Evolutionary conservation across 2,888 invertebrate species (phyloP).

Genomic region (Trissonchulus latispiculum): DNA sequence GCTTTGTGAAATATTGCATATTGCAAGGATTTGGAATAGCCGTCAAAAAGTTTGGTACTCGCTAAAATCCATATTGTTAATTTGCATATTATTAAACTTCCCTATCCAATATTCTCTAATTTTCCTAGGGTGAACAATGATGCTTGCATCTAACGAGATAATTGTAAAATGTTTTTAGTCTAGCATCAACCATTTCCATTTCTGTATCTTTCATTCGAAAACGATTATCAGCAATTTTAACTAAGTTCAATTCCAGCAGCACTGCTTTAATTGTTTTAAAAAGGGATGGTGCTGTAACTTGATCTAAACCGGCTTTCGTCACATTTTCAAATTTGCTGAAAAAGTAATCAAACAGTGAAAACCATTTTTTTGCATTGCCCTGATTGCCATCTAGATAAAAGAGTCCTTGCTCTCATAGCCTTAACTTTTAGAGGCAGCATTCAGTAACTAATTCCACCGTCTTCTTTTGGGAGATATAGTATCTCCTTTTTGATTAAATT

Average conservation of each 20-base stretch:
- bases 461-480: background rate
- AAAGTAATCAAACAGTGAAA: background rate
- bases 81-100: background rate
- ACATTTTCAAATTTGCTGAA: background rate
- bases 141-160: background rate
- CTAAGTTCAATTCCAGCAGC: background rate
- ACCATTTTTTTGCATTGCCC: background rate
- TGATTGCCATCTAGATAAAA: background rate
- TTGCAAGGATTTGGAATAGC: background rate
- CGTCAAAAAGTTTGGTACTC: background rate
- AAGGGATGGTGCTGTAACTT: background rate
- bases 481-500: slow-evolving; percentile 6
- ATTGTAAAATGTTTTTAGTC: background rate
- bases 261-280: background rate
- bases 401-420: background rate
- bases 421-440: background rate
- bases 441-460: background rate
- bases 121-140: background rate
- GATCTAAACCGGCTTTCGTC: background rate
- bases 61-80: background rate
- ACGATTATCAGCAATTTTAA: background rate
- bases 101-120: background rate
- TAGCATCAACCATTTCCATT: background rate
- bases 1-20: background rate
- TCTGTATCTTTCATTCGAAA: background rate